phyloP scores from a whole-genome alignment of 2,797 vertebrate genomes.

The Kryptolebias ocellatus region DNA sequence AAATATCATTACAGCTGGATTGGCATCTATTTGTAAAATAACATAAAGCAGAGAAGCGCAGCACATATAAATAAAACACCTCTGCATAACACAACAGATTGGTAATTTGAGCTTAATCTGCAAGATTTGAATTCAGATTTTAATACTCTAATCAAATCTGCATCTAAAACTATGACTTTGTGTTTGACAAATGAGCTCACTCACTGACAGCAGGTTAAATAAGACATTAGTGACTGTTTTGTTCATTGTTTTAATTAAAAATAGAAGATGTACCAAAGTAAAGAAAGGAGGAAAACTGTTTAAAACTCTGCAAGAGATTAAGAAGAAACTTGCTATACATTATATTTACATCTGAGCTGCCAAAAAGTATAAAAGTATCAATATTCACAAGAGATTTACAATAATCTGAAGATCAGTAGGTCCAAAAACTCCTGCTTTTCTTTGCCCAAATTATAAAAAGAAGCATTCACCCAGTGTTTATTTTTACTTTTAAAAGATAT shows the following conservation, averaged over 20 bases:
- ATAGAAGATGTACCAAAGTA: constrained; percentile 86
- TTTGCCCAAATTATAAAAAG: constrained; percentile 82
- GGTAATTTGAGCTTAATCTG: constrained; percentile 49
- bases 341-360: constrained; percentile 98
- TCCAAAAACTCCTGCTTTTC: constrained; percentile 83
- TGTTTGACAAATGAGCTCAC: constrained; percentile 47
- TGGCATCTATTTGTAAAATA: constrained; percentile 68
- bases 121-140: constrained; percentile 53
- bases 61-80: constrained; percentile 65
- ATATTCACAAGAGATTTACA: constrained; percentile 92
- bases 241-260: constrained; percentile 71
- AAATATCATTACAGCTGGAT: constrained; percentile 61
- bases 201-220: constrained; percentile 51
- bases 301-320: constrained; percentile 85
- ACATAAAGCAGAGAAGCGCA: constrained; percentile 66
- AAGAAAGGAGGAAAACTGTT: constrained; percentile 71
- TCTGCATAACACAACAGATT: constrained; percentile 42
- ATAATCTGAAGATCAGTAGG: constrained; percentile 86
- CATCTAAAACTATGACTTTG: constrained; percentile 29
- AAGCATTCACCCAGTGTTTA: constrained; percentile 86
- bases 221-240: constrained; percentile 76
- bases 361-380: constrained; percentile 89
- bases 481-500: constrained; percentile 81
- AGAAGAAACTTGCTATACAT: constrained; percentile 91
- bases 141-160: constrained; percentile 37